These are phyloP conservation scores for Daphoenositta chrysoptera DNA, from an alignment of 2,113 vertebrate species.

Conservation along the genomic window DNA sequence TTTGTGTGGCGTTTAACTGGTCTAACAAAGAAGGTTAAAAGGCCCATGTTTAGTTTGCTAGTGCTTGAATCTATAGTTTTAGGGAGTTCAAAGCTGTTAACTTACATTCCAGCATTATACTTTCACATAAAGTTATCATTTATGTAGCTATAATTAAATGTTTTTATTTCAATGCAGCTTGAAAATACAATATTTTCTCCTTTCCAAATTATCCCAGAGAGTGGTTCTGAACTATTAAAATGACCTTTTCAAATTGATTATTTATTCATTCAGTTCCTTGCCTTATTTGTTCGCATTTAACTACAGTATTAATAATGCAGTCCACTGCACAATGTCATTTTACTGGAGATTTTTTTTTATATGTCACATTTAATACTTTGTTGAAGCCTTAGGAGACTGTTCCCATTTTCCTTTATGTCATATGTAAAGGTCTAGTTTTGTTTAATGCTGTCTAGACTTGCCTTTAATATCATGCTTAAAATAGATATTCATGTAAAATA, in stretches of 20 bases:
- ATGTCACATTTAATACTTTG: not conserved
- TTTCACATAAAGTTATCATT: not conserved
- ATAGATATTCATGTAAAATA: not conserved
- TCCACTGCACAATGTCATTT: slow-evolving; percentile 25
- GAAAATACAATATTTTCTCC: not conserved
- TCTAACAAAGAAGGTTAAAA: not conserved
- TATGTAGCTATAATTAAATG: not conserved
- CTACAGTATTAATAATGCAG: slow-evolving; percentile 34
- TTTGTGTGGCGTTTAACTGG: not conserved
- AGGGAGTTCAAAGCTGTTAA: not conserved
- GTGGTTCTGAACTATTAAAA: not conserved
- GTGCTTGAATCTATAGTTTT: not conserved
- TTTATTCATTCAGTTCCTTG: slow-evolving; percentile 41
- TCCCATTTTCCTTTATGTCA: slow-evolving; percentile 7
- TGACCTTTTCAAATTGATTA: slow-evolving; percentile 36
- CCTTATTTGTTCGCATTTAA: slow-evolving; percentile 57
- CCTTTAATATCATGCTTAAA: not conserved
- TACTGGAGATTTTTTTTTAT: slow-evolving; percentile 27
- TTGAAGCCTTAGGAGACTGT: slow-evolving; percentile 22
- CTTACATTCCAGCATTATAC: not conserved
- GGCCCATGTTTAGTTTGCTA: not conserved
- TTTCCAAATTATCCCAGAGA: slow-evolving; percentile 1
- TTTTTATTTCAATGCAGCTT: not conserved
- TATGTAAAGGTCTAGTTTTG: not conserved
- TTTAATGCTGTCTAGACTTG: slow-evolving; percentile 4